Base-by-base conservation (phyloP, 2,888 invertebrate species). In the Anticlea derivata region DNA sequence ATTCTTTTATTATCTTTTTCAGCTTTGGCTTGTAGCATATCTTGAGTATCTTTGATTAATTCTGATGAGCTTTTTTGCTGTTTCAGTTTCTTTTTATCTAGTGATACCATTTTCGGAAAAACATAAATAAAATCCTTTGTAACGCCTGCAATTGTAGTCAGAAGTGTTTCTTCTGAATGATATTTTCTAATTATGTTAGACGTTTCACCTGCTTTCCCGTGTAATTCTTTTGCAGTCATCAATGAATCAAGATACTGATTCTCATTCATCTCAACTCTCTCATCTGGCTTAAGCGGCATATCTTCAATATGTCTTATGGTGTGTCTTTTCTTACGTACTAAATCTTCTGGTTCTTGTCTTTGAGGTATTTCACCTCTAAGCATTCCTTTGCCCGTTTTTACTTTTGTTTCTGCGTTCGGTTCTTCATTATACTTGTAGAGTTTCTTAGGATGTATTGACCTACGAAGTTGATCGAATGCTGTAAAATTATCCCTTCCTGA, bases 1-100 rank as follows among this genome's bases (percentile, higher is more conserved):
- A 23, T 30, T 12, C 10, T 41, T 34, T 49, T 38, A 5, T 35
- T 49, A 29, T 68, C 48, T 50, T 66, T 56, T 50, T 63, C 49
- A 45, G 41, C 51, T 60, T 60, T 69, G 22, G 44, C 55, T 33
- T 54, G 31, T 22, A 76, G 51, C 60, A 60, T 77, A 50, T 79
- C 68, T 63, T 68, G 63, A 2, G 71, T 75, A 35, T 78, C 65
- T 66, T 64, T 71, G 34, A 83, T 75, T 30, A 85, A 62, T 57
- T 80, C 77, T 7, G 75, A 69, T 5, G 86, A 85, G 60, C 70
- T 78, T 50, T 67, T 62, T 34, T 44, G 29, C 3, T 41, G 40
- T 46, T 50, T 50, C 2, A 31, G 23, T 22, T 49, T 47, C 8
- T 48, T 55, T 29, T n/a, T 48, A 4, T 54, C 38, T 12, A 48